Conservation (phyloP, 2,113 vertebrate genomes). For the Calypte anna region DNA sequence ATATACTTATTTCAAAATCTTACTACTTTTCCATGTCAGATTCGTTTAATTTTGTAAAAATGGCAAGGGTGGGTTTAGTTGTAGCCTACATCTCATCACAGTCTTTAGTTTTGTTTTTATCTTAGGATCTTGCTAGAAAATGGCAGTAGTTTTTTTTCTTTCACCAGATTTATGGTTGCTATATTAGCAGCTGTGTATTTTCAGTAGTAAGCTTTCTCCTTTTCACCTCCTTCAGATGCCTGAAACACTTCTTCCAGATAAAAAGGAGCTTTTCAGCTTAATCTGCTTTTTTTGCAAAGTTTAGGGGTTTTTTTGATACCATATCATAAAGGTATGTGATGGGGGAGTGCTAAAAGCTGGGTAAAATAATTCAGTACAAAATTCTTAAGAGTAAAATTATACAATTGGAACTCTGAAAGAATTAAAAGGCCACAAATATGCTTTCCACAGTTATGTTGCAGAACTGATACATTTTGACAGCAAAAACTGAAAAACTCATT, state of each 20-base stretch:
- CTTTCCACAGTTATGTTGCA: not conserved
- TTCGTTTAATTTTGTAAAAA: not conserved
- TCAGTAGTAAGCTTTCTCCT: not conserved
- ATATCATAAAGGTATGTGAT: not conserved
- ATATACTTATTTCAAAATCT: not conserved
- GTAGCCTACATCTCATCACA: not conserved
- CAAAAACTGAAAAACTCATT: not conserved
- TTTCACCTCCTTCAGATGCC: not conserved
- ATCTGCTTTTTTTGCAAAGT: not conserved
- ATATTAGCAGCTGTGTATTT: not conserved
- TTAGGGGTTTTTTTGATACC: not conserved
- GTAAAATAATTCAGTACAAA: not conserved
- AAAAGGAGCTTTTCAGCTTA: not conserved
- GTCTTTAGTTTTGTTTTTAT: not conserved
- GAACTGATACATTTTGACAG: not conserved
- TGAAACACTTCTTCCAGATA: not conserved
- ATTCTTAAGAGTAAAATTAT: not conserved
- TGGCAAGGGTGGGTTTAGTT: not conserved
- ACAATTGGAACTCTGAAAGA: not conserved
- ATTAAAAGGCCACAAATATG: not conserved
- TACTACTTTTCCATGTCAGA: not conserved
- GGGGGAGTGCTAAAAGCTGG: not conserved
- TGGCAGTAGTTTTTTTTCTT: not conserved
- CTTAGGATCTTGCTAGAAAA: not conserved
- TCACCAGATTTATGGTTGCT: not conserved